Evolutionary conservation across 2,113 vertebrate species (phyloP).

Genomic region (Grammomys dolichurus): DNA sequence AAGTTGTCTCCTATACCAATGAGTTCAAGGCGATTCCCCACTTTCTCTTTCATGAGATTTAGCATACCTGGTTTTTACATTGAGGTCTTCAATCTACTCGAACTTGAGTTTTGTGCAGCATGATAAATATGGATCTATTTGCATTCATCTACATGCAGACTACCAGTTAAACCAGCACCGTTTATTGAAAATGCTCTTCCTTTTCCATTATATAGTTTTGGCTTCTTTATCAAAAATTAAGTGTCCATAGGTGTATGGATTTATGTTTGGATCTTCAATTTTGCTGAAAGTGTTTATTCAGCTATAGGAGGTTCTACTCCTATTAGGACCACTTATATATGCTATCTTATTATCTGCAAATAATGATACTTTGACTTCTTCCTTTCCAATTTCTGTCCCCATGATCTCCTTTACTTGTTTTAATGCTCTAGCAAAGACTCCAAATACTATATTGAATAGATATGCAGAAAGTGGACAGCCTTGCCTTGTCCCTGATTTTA

Average conservation of each 20-base stretch:
- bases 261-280: neutral
- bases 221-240: neutral
- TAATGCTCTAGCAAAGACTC: neutral
- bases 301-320: neutral
- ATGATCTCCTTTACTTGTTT: neutral
- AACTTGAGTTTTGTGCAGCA: neutral
- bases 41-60: no score
- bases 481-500: neutral
- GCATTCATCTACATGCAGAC: neutral
- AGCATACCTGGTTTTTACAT: neutral
- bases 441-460: neutral
- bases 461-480: neutral
- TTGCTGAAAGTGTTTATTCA: neutral
- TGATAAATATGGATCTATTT: neutral
- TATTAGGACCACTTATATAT: neutral
- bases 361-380: neutral
- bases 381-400: neutral
- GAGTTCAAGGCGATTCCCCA: no score
- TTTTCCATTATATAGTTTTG: neutral
- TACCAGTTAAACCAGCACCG: neutral
- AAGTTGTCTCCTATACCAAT: neutral
- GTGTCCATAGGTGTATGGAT: neutral
- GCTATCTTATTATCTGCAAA: neutral
- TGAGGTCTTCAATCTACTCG: neutral
- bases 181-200: neutral